A percentile compares a stretch with the other conserved stretches of the same genome.
Evolutionary conservation across 2,797 vertebrate species (phyloP).

Genomic region (Cirrhinus molitorella): DNA sequence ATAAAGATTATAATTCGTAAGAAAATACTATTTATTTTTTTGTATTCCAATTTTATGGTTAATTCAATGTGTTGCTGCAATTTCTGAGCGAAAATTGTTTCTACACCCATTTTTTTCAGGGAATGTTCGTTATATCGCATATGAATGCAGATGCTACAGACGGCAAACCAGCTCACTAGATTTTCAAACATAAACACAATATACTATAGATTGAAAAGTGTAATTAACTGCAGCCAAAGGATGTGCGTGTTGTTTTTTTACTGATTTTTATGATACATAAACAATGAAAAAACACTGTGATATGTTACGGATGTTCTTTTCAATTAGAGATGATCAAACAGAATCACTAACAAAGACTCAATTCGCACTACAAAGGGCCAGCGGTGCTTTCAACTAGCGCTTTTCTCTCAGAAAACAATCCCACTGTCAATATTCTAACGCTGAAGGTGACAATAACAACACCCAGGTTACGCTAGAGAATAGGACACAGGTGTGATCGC

Average conservation of each 20-base stretch:
- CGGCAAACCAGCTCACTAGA: background rate
- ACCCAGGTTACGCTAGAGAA: background rate
- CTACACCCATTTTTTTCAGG: background rate
- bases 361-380: slow-evolving; percentile 17
- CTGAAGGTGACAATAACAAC: slow-evolving; percentile 43
- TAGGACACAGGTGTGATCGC: slow-evolving; percentile 30
- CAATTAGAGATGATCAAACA: slow-evolving; percentile 29
- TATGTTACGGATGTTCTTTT: slow-evolving; percentile 3
- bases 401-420: slow-evolving; percentile 18
- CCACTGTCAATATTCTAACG: slow-evolving; percentile 34
- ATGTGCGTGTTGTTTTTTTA: background rate
- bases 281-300: background rate
- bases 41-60: too few relatives aligned
- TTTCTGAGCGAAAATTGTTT: background rate
- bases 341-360: slow-evolving; percentile 31
- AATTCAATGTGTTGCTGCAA: too few relatives aligned
- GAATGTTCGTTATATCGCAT: background rate
- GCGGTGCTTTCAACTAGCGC: slow-evolving; percentile 13
- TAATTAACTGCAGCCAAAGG: background rate
- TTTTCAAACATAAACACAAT: background rate
- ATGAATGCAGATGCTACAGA: background rate
- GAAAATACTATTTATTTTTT: too few relatives aligned
- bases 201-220: background rate
- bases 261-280: background rate
- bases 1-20: too few relatives aligned